phyloP scores from a whole-genome alignment of 2,888 invertebrate species.

The Ephialtes manifestator region DNA sequence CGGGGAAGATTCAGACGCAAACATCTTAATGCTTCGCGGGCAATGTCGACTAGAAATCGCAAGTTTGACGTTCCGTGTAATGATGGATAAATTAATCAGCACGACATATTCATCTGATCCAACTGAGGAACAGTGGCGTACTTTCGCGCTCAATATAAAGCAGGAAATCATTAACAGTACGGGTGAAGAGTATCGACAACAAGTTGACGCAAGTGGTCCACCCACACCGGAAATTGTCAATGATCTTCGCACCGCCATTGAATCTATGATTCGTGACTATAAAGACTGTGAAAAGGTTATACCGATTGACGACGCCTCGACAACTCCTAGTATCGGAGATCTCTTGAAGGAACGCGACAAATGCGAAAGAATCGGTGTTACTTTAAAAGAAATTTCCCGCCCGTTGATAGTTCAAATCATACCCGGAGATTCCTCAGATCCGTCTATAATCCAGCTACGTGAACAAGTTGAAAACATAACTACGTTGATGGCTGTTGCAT shows the following conservation, averaged over 20 bases:
- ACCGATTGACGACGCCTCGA: neutral
- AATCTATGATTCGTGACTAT: neutral
- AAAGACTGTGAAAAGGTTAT: neutral
- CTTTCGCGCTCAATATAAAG: neutral
- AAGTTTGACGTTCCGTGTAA: neutral
- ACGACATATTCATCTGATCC: neutral
- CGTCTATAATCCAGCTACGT: constrained; percentile 1
- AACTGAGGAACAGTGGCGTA: constrained; percentile 23
- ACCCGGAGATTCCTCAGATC: constrained; percentile 40
- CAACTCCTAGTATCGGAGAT: neutral
- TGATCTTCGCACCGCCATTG: constrained; percentile 17
- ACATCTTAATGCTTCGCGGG: constrained; percentile 5
- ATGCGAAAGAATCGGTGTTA: neutral
- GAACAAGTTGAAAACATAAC: neutral
- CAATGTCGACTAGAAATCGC: neutral
- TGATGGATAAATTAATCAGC: neutral
- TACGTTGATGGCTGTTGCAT: neutral
- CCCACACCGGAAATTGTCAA: neutral
- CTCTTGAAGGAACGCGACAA: neutral
- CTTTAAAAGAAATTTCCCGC: neutral
- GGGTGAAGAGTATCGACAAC: neutral
- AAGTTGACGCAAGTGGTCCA: neutral
- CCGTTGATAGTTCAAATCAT: constrained; percentile 35
- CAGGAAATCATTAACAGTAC: neutral
- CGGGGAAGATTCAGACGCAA: constrained; percentile 16